Base-by-base conservation (phyloP, 2,797 vertebrate genomes). In the Tolypeutes matacus region DNA sequence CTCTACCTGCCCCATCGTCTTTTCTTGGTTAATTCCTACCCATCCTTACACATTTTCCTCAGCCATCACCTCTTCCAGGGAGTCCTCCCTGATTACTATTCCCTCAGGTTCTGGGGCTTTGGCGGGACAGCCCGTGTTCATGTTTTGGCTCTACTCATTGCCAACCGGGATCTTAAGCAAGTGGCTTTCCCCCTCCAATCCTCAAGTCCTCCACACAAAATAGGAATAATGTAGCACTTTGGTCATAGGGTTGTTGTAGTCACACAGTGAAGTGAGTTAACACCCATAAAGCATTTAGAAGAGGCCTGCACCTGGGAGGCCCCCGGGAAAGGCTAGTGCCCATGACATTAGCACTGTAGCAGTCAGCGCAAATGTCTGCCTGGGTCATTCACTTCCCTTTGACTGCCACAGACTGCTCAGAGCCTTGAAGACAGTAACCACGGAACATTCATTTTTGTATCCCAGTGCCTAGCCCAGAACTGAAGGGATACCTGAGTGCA, bases 261-360 rank as follows among this genome's bases (percentile, higher is more conserved):
- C 42, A 46, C 5, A 46, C 58, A 11, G 72, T 58, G 53, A 31
- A 58, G 12, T 42, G 49, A 58, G 49, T 76, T 36, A n/a, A 46
- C 8, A 70, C 6, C 12, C 20, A 62, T 14, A 42, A 49, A 72
- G 27, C 11, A 14, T 76, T 76, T 9, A 83, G 64, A 83, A 51
- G 20, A 39, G 53, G 7, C 20, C 56, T 67, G 49, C 20, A 46
- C 34, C 23, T 21, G 3, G 7, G 51, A 56, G 53, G 11, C 20
- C 51, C 51, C 80, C 25, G 27, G 69, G 8, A 65, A 46, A 29
- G 56, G 7, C 20, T 34, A 56, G 14, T 4, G n/a, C 42, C 69
- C 36, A 0, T 36, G 21, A 10, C 34, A 2, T 15, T 5, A 17
- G 51, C 15, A 17, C 51, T 11, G 13, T 5, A 5, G n/a, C 2